phyloP scores from a whole-genome alignment of 2,888 invertebrate genomes.

The Tiliacea citrago region DNA sequence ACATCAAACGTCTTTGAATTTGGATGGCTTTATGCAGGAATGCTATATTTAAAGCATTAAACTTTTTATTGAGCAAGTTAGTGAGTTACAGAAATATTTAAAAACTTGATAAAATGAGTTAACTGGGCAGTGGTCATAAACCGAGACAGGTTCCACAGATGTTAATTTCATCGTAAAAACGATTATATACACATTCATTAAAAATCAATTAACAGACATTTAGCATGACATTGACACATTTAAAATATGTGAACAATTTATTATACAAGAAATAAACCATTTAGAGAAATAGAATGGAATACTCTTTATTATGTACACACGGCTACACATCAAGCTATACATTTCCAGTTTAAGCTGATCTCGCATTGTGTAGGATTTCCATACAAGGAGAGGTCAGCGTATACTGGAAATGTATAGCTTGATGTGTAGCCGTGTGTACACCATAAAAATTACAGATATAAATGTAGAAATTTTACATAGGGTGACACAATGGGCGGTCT shows the following conservation, averaged over 20 bases:
- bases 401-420: no score
- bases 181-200: neutral
- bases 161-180: neutral
- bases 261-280: neutral
- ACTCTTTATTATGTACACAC: no score
- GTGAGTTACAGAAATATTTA: no score
- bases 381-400: no score
- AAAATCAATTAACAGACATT: neutral
- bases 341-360: no score
- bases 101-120: neutral
- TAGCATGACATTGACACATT: neutral
- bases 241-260: neutral
- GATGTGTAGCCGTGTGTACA: no score
- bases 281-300: neutral
- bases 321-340: no score
- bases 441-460: no score
- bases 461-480: no score
- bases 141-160: neutral
- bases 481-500: no score
- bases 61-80: neutral
- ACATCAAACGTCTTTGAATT: constrained; percentile 49
- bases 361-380: no score
- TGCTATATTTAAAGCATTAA: neutral
- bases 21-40: constrained; percentile 6
- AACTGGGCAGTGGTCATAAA: neutral